Percentiles rank a stretch among this genome's conserved stretches.
Conservation (phyloP, 1,140 invertebrate species). For the Galendromus occidentalis region DNA sequence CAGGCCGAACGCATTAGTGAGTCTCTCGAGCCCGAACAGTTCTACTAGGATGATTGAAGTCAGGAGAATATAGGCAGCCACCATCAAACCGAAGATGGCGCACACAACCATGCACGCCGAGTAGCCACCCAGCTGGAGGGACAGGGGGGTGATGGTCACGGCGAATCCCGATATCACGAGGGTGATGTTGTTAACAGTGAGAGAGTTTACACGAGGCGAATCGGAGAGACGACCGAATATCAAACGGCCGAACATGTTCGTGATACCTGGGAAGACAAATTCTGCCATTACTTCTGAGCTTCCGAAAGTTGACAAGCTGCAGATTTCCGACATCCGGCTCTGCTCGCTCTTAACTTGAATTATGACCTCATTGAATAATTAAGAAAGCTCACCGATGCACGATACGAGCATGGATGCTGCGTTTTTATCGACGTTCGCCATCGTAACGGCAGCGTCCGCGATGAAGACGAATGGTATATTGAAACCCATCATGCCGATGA, state of each 20-base stretch:
- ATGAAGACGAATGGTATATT: conserved; percentile 89
- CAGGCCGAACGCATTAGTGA: conserved; percentile 90
- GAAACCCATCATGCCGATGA: conserved; percentile 79
- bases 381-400: conserved; percentile 24
- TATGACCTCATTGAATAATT: too few species aligned
- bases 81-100: conserved; percentile 81
- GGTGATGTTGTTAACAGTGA: conserved; percentile 83
- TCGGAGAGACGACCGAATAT: conserved; percentile 35
- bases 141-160: conserved; percentile 49
- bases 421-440: conserved; percentile 34
- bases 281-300: too few species aligned
- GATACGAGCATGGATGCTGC: conserved; percentile 12
- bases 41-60: conserved; percentile 95
- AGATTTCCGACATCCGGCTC: too few species aligned
- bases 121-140: conserved; percentile 49
- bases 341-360: too few species aligned
- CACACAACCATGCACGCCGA: conserved; percentile 53
- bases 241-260: conserved; percentile 35
- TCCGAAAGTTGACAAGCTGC: too few species aligned
- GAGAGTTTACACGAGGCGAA: conserved; percentile 46
- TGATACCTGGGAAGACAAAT: conserved; percentile 24
- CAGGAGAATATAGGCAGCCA: conserved; percentile 87
- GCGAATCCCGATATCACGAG: conserved; percentile 67
- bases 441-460: conserved; percentile 50
- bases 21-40: conserved; percentile 72